A percentile compares a stretch with the other conserved stretches of the same genome.
Evolutionary conservation across 2,888 invertebrate genomes (phyloP).

Genomic region (Drosophila parthenogenetica): DNA sequence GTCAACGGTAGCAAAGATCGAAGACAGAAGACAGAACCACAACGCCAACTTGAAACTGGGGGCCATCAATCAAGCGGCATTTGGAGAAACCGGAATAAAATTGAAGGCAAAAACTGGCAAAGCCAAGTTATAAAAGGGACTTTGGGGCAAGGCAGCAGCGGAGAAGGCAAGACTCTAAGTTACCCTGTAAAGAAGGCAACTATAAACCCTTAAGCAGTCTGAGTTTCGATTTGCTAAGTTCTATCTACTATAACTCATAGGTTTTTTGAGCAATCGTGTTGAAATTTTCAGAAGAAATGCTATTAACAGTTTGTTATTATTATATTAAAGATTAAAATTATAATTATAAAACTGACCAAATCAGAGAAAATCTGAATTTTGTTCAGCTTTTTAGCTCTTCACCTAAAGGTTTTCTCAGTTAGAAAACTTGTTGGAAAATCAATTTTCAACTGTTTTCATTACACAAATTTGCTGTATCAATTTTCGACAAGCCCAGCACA

Average conservation of each 20-base stretch:
- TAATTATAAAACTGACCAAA: too few relatives aligned
- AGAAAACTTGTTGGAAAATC: too few relatives aligned
- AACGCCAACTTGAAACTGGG: conserved; percentile 54
- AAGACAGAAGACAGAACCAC: conserved; percentile 27
- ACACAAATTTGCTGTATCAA: background rate
- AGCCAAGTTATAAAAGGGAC: conserved; percentile 1
- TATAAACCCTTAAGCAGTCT: background rate
- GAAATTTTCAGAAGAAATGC: background rate
- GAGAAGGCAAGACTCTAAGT: too few relatives aligned
- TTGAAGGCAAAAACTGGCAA: background rate
- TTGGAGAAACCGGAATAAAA: conserved; percentile 39
- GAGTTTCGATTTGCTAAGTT: background rate
- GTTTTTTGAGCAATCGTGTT: background rate
- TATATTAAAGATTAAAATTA: background rate
- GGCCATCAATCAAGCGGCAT: conserved; percentile 73
- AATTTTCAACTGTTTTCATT: background rate
- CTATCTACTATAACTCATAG: background rate
- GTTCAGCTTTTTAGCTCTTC: background rate
- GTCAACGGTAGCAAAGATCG: conserved; percentile 67
- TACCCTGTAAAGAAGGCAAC: background rate
- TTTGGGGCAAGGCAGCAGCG: background rate
- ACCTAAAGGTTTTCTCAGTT: too few relatives aligned
- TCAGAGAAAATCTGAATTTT: background rate
- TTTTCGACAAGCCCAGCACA: too few relatives aligned
- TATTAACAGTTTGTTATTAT: background rate